Conservation (phyloP, 37 sponge, comb jelly and placozoan genomes). For the Haliclona indistincta region DNA sequence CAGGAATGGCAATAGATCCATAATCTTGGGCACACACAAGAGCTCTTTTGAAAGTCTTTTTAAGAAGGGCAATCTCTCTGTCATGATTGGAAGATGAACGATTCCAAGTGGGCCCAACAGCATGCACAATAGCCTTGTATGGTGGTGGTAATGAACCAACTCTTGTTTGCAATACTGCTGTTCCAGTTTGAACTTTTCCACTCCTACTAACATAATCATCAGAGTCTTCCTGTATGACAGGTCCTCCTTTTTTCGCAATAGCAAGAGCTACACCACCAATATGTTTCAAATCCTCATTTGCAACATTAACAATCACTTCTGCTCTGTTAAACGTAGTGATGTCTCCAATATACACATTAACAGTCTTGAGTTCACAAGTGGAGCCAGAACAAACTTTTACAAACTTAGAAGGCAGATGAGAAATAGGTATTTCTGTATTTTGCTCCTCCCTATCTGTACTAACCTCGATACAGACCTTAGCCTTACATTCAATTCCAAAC, state of each 20-base stretch:
- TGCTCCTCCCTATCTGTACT: background rate
- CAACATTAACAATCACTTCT: constrained; percentile 81
- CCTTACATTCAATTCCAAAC: constrained; percentile 21
- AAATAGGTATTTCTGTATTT: background rate
- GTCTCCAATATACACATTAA: constrained; percentile 51
- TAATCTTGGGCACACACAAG: constrained; percentile 20
- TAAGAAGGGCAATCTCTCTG: constrained; percentile 7
- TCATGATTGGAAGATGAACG: constrained; percentile 1
- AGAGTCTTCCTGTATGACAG: constrained; percentile 49
- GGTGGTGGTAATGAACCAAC: constrained; percentile 45
- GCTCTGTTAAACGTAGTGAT: constrained; percentile 54
- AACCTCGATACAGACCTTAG: constrained; percentile 34
- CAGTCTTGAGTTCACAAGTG: constrained; percentile 10
- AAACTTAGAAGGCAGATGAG: background rate
- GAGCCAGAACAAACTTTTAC: constrained; percentile 7
- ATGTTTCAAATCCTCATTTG: constrained; percentile 63
- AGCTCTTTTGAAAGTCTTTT: constrained; percentile 9
- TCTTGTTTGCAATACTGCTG: constrained; percentile 37
- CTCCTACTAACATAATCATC: background rate
- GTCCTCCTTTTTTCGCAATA: constrained; percentile 53
- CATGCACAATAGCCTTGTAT: constrained; percentile 68
- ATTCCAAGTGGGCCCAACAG: constrained; percentile 59
- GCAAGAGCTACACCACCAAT: constrained; percentile 58
- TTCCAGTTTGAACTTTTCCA: constrained; percentile 43
- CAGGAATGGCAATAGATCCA: constrained; percentile 58